A percentile compares a stretch with the other conserved stretches of the same genome.
These are phyloP conservation scores for Seriola rivoliana DNA, from an alignment of 2,113 vertebrate genomes.

Conservation along the genomic window DNA sequence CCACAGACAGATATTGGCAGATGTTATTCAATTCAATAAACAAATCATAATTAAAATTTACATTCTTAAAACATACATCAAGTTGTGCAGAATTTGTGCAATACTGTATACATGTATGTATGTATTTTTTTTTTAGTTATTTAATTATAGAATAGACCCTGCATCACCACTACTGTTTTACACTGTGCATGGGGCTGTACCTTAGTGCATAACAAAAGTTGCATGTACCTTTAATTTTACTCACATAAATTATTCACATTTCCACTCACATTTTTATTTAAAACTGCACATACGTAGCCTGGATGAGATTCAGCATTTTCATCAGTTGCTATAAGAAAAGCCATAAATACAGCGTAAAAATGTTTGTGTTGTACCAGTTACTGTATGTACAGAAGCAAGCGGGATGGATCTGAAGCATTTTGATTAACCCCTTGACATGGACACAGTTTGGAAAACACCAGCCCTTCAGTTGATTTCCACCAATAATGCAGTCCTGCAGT, in stretches of 20 bases:
- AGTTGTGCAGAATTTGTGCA: conserved; percentile 75
- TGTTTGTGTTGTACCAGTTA: conserved; percentile 37
- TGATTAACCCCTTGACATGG: conserved; percentile 22
- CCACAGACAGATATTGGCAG: conserved; percentile 65
- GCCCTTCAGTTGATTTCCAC: conserved; percentile 48
- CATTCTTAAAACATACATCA: conserved; percentile 70
- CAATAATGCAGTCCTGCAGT: conserved; percentile 31
- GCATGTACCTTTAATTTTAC: conserved; percentile 50
- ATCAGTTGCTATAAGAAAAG: conserved; percentile 48
- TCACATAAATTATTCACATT: conserved; percentile 56
- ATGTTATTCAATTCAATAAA: conserved; percentile 67
- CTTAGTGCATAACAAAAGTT: conserved; percentile 65
- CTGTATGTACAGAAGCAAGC: conserved; percentile 52
- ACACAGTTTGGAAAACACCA: conserved; percentile 52
- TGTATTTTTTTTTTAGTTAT: conserved; percentile 23
- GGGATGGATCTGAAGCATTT: conserved; percentile 25
- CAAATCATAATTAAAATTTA: conserved; percentile 64
- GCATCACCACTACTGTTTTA: conserved; percentile 42
- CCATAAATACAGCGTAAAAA: conserved; percentile 59
- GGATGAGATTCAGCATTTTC: conserved; percentile 40
- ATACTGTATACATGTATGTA: conserved; percentile 59
- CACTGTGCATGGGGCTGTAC: conserved; percentile 42
- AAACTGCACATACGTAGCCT: conserved; percentile 32
- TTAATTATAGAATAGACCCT: conserved; percentile 43
- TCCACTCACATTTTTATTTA: conserved; percentile 43